phyloP scores from a whole-genome alignment of 2,888 invertebrate genomes.

The Azorinus chamasolen region DNA sequence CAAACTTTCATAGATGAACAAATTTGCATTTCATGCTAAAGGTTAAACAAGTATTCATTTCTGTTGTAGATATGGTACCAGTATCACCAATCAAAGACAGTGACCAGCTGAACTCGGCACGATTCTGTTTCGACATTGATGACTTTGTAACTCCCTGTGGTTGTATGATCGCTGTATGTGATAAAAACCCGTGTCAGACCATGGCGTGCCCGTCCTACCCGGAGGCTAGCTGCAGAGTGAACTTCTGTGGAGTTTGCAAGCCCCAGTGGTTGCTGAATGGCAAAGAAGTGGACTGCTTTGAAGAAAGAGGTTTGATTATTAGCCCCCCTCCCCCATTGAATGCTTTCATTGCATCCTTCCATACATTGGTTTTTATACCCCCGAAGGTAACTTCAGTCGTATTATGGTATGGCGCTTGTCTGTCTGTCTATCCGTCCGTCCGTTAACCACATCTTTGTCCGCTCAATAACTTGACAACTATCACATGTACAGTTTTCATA shows the following conservation, averaged over 20 bases:
- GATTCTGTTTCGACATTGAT: conserved; percentile 81
- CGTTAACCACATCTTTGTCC: too few species aligned
- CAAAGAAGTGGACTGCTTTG: conserved; percentile 73
- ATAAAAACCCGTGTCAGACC: conserved; percentile 77
- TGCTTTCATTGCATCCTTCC: too few species aligned
- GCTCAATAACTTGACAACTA: too few species aligned
- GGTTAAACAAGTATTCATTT: too few species aligned
- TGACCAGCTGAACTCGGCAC: conserved; percentile 47
- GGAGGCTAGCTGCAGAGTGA: conserved; percentile 78
- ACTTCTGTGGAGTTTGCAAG: conserved; percentile 79
- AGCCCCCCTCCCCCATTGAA: too few species aligned
- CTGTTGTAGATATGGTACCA: conserved; percentile 16
- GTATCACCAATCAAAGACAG: conserved; percentile 25
- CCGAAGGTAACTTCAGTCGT: too few species aligned
- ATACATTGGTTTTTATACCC: too few species aligned
- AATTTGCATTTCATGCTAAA: too few species aligned
- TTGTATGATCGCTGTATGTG: conserved; percentile 77
- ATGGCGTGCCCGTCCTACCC: conserved; percentile 79
- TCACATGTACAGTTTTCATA: too few species aligned
- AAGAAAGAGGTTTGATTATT: conserved; percentile 70
- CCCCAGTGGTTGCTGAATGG: conserved; percentile 77
- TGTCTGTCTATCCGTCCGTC: too few species aligned
- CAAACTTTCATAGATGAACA: too few species aligned
- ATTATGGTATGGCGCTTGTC: too few species aligned
- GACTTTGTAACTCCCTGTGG: conserved; percentile 77